These are phyloP conservation scores for Carcina quercana DNA, from an alignment of 2,888 invertebrate genomes.

Conservation along the genomic window DNA sequence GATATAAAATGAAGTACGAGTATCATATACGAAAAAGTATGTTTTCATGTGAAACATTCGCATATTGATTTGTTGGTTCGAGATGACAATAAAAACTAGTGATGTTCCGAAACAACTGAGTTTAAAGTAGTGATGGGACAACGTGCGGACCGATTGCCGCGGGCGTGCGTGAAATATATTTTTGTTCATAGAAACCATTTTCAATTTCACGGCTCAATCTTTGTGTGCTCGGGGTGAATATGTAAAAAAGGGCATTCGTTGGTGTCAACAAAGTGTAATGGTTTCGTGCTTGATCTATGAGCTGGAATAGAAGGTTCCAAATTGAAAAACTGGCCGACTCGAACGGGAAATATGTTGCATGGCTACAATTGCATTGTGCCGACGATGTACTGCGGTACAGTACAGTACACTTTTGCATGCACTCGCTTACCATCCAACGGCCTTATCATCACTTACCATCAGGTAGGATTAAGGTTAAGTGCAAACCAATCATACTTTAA, in stretches of 20 bases:
- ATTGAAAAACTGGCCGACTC: slow-evolving; percentile 41
- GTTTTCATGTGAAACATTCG: too few species aligned
- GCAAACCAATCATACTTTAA: too few species aligned
- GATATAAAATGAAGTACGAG: too few species aligned
- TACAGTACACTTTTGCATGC: too few species aligned
- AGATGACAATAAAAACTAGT: slow-evolving; percentile 15
- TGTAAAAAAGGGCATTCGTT: slow-evolving; percentile 69
- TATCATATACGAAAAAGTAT: too few species aligned
- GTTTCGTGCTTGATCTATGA: slow-evolving; percentile 66
- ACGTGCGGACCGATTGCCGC: slow-evolving; percentile 51
- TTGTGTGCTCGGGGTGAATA: slow-evolving; percentile 70
- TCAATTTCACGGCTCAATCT: slow-evolving; percentile 73
- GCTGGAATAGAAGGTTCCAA: slow-evolving; percentile 46
- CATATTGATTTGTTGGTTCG: too few species aligned
- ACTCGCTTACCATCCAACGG: too few species aligned
- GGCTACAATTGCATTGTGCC: too few species aligned
- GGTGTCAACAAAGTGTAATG: slow-evolving; percentile 71
- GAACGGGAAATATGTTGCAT: too few species aligned
- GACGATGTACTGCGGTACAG: too few species aligned
- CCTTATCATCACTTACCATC: too few species aligned
- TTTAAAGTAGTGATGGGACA: slow-evolving; percentile 47
- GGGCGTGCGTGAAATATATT: slow-evolving; percentile 64
- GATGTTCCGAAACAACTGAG: slow-evolving; percentile 29
- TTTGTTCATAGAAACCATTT: slow-evolving; percentile 71
- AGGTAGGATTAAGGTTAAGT: too few species aligned